phyloP scores from a whole-genome alignment of 2,888 invertebrate species.

The Trichogramma dendrolimi region DNA sequence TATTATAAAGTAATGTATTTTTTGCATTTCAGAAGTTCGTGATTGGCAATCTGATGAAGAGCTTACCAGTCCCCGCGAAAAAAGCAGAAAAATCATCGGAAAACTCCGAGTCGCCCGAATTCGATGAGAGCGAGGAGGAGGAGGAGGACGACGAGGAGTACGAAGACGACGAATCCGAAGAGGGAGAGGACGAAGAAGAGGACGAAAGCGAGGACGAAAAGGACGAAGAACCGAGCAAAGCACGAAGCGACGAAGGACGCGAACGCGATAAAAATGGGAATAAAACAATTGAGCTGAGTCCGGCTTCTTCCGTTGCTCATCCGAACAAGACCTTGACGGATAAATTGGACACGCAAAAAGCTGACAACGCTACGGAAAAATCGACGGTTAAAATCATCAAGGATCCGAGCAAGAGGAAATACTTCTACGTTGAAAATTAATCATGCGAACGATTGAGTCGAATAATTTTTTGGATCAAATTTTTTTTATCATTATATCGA shows the following conservation, averaged over 20 bases:
- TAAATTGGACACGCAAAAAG: too few relatives aligned
- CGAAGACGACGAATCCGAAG: slow-evolving; percentile 11
- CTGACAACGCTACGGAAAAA: neutral
- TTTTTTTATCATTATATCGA: too few relatives aligned
- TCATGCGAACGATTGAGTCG: slow-evolving; percentile 1
- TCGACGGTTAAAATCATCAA: slow-evolving; percentile 27
- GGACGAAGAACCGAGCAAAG: neutral
- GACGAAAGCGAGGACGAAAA: neutral
- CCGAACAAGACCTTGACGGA: too few relatives aligned
- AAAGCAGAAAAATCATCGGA: neutral
- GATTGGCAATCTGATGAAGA: slow-evolving; percentile 29
- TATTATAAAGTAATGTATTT: neutral
- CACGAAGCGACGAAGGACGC: neutral
- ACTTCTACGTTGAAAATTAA: slow-evolving; percentile 35
- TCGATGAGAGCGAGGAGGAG: slow-evolving; percentile 2
- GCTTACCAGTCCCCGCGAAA: slow-evolving; percentile 10
- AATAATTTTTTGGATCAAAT: neutral
- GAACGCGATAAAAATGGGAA: neutral
- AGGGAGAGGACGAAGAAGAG: slow-evolving; percentile 8
- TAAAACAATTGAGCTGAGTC: neutral
- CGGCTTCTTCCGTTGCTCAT: neutral
- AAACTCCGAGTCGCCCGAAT: slow-evolving; percentile 2
- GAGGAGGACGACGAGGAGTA: slow-evolving; percentile 11
- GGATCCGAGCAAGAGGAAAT: slow-evolving; percentile 34
- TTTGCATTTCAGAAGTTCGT: slow-evolving; percentile 32